phyloP scores from a whole-genome alignment of 2,888 invertebrate species.

The Steromphala cineraria region DNA sequence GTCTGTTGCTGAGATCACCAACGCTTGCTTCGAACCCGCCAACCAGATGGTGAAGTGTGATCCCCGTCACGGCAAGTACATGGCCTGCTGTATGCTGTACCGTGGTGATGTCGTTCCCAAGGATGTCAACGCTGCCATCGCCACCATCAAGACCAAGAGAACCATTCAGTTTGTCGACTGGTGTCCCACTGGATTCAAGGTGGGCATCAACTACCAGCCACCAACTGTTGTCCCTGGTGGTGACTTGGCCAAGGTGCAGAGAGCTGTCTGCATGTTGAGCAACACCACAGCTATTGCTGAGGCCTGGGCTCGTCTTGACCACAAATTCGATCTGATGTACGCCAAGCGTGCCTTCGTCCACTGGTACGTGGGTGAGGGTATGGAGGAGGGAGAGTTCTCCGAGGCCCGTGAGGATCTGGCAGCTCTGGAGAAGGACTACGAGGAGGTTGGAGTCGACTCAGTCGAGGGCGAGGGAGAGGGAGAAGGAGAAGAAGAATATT shows the following conservation, averaged over 20 bases:
- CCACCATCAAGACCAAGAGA: conserved; percentile 65
- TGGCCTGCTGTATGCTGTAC: conserved; percentile 73
- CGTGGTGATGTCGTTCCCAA: conserved; percentile 67
- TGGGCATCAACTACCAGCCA: conserved; percentile 88
- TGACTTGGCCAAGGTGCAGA: conserved; percentile 81
- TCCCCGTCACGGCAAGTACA: conserved; percentile 69
- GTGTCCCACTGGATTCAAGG: conserved; percentile 82
- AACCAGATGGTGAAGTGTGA: conserved; percentile 91
- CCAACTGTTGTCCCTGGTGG: conserved; percentile 91
- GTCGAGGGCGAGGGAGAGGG: too few species aligned
- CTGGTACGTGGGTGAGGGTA: conserved; percentile 72
- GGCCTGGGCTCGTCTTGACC: conserved; percentile 74
- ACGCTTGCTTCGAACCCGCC: conserved; percentile 89
- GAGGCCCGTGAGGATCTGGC: conserved; percentile 68
- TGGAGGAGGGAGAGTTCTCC: conserved; percentile 62
- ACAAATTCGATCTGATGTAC: conserved; percentile 67
- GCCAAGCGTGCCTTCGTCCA: conserved; percentile 65
- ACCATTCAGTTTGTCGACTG: conserved; percentile 65
- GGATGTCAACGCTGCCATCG: conserved; percentile 67
- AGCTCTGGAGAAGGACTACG: conserved; percentile 62
- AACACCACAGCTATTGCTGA: conserved; percentile 77
- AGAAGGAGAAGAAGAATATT: too few species aligned
- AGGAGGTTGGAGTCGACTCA: conserved; percentile 63
- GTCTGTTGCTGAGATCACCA: conserved; percentile 87
- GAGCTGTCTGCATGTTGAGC: conserved; percentile 76